A percentile compares a stretch with the other conserved stretches of the same genome.
Evolutionary conservation across 1,140 invertebrate genomes (phyloP).

Genomic region (Neotoxoptera formosana): DNA sequence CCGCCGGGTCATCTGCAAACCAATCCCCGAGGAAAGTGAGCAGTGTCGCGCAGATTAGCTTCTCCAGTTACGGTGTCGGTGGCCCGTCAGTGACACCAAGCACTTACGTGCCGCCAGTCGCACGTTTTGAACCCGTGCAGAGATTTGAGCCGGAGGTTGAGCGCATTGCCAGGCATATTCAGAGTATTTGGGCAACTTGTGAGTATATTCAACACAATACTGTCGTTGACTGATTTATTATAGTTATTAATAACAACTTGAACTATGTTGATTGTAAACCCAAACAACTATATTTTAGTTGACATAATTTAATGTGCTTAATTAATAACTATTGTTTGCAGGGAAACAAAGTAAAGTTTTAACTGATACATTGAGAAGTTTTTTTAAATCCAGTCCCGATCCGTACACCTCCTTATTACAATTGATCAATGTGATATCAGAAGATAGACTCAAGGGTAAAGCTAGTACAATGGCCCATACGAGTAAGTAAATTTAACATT

Average conservation of each 20-base stretch:
- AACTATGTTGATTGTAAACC: not conserved
- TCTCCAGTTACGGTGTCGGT: not conserved
- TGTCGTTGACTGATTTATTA: not conserved
- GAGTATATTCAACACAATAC: not conserved
- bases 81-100: not conserved
- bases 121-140: not conserved
- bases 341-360: constrained; percentile 59
- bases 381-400: constrained; percentile 51
- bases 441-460: constrained; percentile 54
- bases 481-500: not conserved
- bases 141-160: not conserved
- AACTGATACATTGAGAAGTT: constrained; percentile 51
- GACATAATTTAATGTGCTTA: not conserved
- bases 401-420: constrained; percentile 54
- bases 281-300: not conserved
- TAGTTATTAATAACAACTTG: not conserved
- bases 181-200: constrained; percentile 48
- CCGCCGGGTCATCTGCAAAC: not conserved
- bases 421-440: constrained; percentile 48
- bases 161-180: constrained; percentile 4
- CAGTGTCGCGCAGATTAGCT: not conserved
- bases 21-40: not conserved
- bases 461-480: constrained; percentile 27
- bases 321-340: not conserved
- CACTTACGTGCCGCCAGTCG: not conserved